These are phyloP conservation scores for human (Homo sapiens) DNA, from an alignment of 2,113 vertebrate genomes.

Conservation along the genomic window GRCh38 chr11:15433501-15434000, in stretches of 20 bases:
- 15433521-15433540: background rate
- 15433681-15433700: background rate
- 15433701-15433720: background rate
- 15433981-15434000: background rate
- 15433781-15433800: background rate
- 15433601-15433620: background rate
- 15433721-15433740: background rate
- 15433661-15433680: background rate
- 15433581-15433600: background rate
- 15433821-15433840: background rate
- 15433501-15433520: fast-evolving
- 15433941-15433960: background rate
- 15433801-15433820: background rate
- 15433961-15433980: background rate
- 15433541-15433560: background rate
- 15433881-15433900: background rate
- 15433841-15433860: background rate
- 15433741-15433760: background rate
- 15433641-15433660: background rate
- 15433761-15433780: background rate
- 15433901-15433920: background rate
- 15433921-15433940: background rate
- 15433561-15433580: background rate
- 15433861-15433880: background rate
- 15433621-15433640: background rate